Base-by-base conservation (phyloP, 2,113 vertebrate species). In the Mola mola region DNA sequence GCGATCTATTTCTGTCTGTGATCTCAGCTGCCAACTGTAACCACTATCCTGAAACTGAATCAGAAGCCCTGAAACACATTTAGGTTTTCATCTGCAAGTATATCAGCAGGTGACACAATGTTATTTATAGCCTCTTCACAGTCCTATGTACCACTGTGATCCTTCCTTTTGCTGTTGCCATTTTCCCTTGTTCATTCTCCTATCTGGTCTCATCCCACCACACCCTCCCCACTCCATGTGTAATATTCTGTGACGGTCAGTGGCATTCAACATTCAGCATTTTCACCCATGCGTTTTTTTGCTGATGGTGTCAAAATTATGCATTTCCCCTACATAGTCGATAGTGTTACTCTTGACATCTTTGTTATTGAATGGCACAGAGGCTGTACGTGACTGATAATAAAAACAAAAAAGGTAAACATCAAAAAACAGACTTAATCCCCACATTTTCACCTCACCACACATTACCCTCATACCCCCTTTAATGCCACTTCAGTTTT, bases 1-100 rank as follows among this genome's bases (percentile, higher is more conserved):
- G 61, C 40, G 4, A 7, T 77, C 80, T 87, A 81, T 87, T 83
- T 66, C 55, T 50, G 82, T 58, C 66, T 49, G 57, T 82, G 80
- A 87, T 71, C 61, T 85, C 86, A 85, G 80, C 84, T 81, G 79
- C 75, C 64, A 49, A 36, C 66, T 70, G 66, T 34, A 53, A 40
- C 72, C 50, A 17, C 67, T 7, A 10, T 33, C 55, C 53, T 1
- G 8, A 50, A 38, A 52, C 61, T 56, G 64, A 76, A 66, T 66
- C 75, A 68, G 52, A 67, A 60, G 48, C 5, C 11, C 57, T 36
- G 63, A 75, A 81, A 69, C 49, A 38, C 59, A 63, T 62, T 7
- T n/a, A 40, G 46, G 66, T 53, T 82, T 86, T 79, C 21, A 12
- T 55, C 49, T 50, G 40, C 22, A 42, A 52, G 59, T 42, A n/a